Base-by-base conservation (phyloP, 2,888 invertebrate species). In the Bruchidius siliquastri region DNA sequence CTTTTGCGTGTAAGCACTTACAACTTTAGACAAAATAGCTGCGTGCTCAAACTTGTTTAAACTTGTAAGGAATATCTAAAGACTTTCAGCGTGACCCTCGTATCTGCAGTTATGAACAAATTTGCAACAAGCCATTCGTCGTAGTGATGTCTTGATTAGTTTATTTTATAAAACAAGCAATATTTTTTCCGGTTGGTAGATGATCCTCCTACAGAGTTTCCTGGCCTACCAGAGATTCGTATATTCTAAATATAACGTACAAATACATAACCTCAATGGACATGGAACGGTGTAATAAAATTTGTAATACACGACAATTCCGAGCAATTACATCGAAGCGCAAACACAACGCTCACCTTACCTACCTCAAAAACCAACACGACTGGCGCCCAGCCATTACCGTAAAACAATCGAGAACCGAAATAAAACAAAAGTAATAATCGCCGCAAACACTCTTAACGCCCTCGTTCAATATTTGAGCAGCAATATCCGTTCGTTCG, bases 401-500 rank as follows among this genome's bases (percentile, higher is more conserved):
- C 49, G 18, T 49, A 49, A 49, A 49, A 49, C 49, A 49, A 49
- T 49, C 49, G 49, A 4, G 49, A 4, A 13, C 18, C 49, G 49
- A 49, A 49, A 49, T 49, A 49, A 49, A 49, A 49, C 49, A 49
- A 49, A 49, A 49, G 49, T 49, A 49, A 49, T 49, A 49, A 49
- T 49, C 49, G 49, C 49, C 49, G 49, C 49, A 49, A 49, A 49
- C 6, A 49, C 49, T 49, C 18, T 73, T 73, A 69, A 71, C 73
- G 69, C 73, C 68, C 71, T 67, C 66, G 67, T 69, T 71, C 73
- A 73, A 73, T 73, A 73, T 73, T 73, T 73, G 73, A 73, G 20
- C 69, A 71, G 73, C 67, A 69, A 71, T 73, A 73, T 73, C 73
- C 73, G 73, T 18, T 49, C 13, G 73, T 21, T 49, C 13, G 71